These are phyloP conservation scores for Hesperophylax magnus DNA, from an alignment of 1,140 invertebrate species.

Conservation along the genomic window DNA sequence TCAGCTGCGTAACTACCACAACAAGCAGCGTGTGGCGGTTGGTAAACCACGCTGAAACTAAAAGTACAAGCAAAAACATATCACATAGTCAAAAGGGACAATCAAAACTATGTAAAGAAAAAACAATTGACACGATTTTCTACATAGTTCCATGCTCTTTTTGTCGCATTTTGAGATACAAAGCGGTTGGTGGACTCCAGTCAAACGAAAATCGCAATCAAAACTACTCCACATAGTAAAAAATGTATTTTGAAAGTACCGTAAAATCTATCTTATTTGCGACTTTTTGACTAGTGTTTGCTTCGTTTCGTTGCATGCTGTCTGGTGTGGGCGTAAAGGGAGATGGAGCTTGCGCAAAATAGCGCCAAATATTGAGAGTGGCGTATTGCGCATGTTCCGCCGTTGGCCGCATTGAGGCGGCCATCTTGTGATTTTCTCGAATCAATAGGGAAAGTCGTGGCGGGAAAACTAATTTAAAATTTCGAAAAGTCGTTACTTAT, in stretches of 20 bases:
- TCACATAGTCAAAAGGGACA: background rate
- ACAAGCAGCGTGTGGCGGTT: background rate
- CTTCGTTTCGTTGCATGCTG: too few relatives aligned
- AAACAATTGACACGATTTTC: too few relatives aligned
- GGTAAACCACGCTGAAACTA: background rate
- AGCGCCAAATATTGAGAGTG: slow-evolving; percentile 19
- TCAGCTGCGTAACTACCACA: slow-evolving; percentile 37
- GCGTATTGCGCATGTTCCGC: slow-evolving; percentile 1
- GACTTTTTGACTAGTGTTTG: too few relatives aligned
- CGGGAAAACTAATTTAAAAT: slow-evolving; percentile 28
- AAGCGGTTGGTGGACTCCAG: background rate
- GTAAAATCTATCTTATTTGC: too few relatives aligned
- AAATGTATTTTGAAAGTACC: background rate
- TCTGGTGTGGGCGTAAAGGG: too few relatives aligned
- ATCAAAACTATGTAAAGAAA: too few relatives aligned
- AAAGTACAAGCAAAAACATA: background rate
- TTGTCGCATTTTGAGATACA: too few relatives aligned
- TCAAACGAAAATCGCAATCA: background rate
- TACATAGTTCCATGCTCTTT: too few relatives aligned
- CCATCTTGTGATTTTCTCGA: slow-evolving; percentile 21
- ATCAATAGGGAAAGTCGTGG: slow-evolving; percentile 25
- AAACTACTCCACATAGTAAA: background rate
- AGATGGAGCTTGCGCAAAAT: slow-evolving; percentile 38
- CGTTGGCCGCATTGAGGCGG: slow-evolving; percentile 23
- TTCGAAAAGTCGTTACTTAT: background rate